phyloP scores from a whole-genome alignment of 1,140 invertebrate genomes.

The Helicorthomorpha holstii region DNA sequence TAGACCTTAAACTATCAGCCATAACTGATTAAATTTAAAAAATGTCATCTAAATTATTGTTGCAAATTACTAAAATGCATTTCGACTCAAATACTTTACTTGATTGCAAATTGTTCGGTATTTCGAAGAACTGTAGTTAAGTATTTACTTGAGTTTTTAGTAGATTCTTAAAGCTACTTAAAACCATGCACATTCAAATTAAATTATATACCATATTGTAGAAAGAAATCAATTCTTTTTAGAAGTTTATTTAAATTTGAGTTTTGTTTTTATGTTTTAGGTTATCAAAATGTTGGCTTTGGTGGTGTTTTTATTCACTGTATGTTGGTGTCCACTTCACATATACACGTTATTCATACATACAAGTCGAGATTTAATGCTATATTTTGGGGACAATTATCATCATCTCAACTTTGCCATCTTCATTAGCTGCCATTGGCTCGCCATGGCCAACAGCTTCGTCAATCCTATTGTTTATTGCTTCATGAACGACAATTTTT shows the following conservation, averaged over 20 bases:
- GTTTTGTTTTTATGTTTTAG: constrained; percentile 17
- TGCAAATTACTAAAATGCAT: too few species aligned
- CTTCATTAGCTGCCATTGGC: constrained; percentile 33
- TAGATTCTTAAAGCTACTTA: too few species aligned
- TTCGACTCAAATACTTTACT: too few species aligned
- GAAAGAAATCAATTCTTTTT: too few species aligned
- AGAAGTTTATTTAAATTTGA: not conserved
- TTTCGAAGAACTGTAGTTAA: too few species aligned
- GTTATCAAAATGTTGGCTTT: constrained; percentile 37
- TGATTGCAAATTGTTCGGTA: too few species aligned
- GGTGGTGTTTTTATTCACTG: constrained; percentile 33
- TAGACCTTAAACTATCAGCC: too few species aligned
- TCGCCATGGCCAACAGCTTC: constrained; percentile 52
- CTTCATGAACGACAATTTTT: constrained; percentile 69
- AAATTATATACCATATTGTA: too few species aligned
- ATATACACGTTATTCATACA: constrained; percentile 23
- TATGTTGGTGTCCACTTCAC: constrained; percentile 38
- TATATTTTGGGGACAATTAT: constrained; percentile 16
- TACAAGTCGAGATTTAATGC: constrained; percentile 15
- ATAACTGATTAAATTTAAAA: too few species aligned
- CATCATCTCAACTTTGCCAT: constrained; percentile 20
- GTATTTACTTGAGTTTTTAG: too few species aligned
- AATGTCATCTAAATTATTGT: too few species aligned
- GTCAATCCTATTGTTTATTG: constrained; percentile 79
- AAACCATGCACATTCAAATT: too few species aligned